phyloP scores from a whole-genome alignment of 2,888 invertebrate species.

The Nowickia ferox region DNA sequence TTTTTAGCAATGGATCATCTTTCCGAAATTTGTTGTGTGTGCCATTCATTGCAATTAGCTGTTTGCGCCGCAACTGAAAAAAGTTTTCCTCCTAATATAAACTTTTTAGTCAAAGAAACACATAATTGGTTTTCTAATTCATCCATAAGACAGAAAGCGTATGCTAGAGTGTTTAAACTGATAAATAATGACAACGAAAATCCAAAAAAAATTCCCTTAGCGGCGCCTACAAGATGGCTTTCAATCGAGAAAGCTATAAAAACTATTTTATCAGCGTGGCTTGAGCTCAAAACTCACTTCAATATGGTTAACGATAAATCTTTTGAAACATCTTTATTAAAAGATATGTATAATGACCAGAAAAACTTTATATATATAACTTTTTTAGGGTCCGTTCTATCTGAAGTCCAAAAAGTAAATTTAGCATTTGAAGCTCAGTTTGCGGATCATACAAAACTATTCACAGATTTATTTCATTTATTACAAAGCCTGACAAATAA shows the following conservation, averaged over 20 bases:
- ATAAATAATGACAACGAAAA: too few species aligned
- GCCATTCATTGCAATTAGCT: neutral
- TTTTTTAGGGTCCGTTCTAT: neutral
- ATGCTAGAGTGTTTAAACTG: too few species aligned
- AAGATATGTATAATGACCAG: neutral
- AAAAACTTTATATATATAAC: neutral
- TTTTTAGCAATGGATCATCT: too few species aligned
- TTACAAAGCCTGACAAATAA: too few species aligned
- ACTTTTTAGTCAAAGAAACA: too few species aligned
- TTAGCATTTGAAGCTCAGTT: conserved; percentile 22
- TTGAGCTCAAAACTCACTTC: too few species aligned
- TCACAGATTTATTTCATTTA: neutral
- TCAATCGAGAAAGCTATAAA: too few species aligned
- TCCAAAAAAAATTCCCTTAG: too few species aligned
- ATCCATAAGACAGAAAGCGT: too few species aligned
- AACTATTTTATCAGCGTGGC: too few species aligned
- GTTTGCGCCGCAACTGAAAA: neutral
- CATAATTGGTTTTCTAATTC: too few species aligned
- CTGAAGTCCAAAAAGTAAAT: conserved; percentile 7
- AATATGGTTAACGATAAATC: neutral
- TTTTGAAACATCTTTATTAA: neutral
- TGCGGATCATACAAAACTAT: conserved; percentile 8
- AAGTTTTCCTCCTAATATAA: neutral
- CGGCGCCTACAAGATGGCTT: too few species aligned
- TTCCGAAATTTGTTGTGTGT: neutral